Conservation (phyloP, 2,113 vertebrate species). For the Epinephelus moara region DNA sequence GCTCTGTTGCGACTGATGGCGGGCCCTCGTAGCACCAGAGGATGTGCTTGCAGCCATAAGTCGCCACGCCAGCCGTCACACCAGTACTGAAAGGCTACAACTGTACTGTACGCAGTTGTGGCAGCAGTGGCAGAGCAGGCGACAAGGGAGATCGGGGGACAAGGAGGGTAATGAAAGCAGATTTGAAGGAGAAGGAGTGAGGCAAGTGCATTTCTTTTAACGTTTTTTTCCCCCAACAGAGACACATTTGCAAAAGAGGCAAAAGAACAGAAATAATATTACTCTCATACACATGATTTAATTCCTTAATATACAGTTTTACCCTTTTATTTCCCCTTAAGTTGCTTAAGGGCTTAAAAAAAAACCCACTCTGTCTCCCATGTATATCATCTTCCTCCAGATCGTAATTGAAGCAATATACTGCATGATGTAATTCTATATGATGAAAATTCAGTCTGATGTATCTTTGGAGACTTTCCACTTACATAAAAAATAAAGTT, state of each 20-base stretch:
- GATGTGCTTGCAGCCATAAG: conserved; percentile 57
- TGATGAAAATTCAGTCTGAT: not conserved
- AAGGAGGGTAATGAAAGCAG: conserved; percentile 66
- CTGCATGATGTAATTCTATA: not conserved
- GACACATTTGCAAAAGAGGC: conserved; percentile 6
- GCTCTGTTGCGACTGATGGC: conserved; percentile 48
- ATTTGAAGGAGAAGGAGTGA: conserved; percentile 45
- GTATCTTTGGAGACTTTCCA: conserved; percentile 1
- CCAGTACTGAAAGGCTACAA: conserved; percentile 46
- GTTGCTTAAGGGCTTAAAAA: not conserved
- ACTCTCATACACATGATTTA: not conserved
- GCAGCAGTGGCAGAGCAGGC: conserved; percentile 57
- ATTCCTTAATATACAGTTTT: not conserved
- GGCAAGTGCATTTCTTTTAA: conserved; percentile 8
- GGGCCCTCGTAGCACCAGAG: conserved; percentile 47
- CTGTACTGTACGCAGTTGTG: conserved; percentile 56
- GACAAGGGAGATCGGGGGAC: conserved; percentile 59
- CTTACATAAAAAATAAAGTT: conserved; percentile 19
- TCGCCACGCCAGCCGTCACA: conserved; percentile 60
- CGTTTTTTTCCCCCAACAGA: not conserved
- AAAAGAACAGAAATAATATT: conserved; percentile 18
- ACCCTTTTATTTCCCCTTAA: not conserved
- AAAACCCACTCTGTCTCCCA: not conserved
- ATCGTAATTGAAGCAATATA: not conserved
- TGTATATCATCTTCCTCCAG: not conserved